Evolutionary conservation across 37 sponge, comb jelly and placozoan species (phyloP).

Genomic region (Agelas oroides): DNA sequence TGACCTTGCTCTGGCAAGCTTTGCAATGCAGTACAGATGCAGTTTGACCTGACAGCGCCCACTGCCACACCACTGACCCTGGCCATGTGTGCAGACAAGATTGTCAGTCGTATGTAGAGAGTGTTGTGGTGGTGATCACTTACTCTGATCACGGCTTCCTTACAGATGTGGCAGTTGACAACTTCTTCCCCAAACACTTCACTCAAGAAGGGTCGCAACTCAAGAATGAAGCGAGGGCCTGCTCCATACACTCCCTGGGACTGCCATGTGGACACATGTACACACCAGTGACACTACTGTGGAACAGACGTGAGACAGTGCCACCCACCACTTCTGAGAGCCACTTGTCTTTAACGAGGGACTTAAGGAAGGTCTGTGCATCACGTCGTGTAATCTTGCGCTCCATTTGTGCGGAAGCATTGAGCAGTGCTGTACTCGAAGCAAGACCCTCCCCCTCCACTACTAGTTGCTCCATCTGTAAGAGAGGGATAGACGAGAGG

Average conservation of each 20-base stretch:
- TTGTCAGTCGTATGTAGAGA: neutral
- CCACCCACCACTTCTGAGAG: conserved; percentile 23
- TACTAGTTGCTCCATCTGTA: conserved; percentile 34
- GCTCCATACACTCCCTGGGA: conserved; percentile 24
- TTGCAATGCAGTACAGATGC: conserved; percentile 37
- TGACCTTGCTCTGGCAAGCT: conserved; percentile 29
- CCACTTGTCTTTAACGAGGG: conserved; percentile 38
- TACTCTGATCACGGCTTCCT: conserved; percentile 53
- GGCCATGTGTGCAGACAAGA: neutral
- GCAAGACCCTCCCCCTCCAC: conserved; percentile 21
- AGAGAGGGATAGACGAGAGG: neutral
- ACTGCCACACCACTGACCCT: conserved; percentile 47
- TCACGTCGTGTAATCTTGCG: conserved; percentile 31
- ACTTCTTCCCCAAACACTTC: conserved; percentile 57
- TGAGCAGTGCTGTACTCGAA: conserved; percentile 32
- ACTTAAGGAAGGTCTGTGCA: conserved; percentile 43
- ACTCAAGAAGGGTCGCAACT: conserved; percentile 60
- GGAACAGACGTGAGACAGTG: neutral
- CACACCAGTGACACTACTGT: neutral
- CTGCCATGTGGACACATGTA: neutral
- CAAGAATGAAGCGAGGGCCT: conserved; percentile 67
- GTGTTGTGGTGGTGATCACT: neutral
- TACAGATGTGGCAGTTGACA: conserved; percentile 37
- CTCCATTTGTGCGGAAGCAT: conserved; percentile 23
- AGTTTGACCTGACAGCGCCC: conserved; percentile 11